Evolutionary conservation across 2,888 invertebrate genomes (phyloP).

Genomic region (Troides oblongomaculatus): DNA sequence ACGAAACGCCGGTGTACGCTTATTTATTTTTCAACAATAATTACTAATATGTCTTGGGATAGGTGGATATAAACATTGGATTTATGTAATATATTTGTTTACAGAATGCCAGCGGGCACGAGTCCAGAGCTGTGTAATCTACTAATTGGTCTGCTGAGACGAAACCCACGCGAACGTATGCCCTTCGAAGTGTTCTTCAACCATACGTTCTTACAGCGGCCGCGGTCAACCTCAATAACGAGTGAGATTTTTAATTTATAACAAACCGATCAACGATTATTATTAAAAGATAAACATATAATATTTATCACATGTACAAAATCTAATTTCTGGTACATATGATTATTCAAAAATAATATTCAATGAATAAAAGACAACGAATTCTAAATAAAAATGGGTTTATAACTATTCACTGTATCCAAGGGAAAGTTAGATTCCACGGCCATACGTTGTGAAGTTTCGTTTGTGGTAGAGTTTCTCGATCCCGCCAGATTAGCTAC

Average conservation of each 20-base stretch:
- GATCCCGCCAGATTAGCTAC: too few species aligned
- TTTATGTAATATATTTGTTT: slow-evolving; percentile 38
- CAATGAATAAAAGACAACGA: background rate
- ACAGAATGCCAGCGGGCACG: slow-evolving; percentile 95
- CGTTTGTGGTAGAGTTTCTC: too few species aligned
- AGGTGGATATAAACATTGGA: background rate
- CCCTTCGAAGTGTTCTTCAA: slow-evolving; percentile 97
- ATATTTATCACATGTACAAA: background rate
- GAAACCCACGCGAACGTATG: slow-evolving; percentile 97
- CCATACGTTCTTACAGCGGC: slow-evolving; percentile 92
- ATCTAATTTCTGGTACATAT: background rate
- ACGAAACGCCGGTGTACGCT: too few species aligned
- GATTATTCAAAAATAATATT: background rate
- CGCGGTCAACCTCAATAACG: slow-evolving; percentile 75
- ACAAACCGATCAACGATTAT: background rate
- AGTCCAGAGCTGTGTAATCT: slow-evolving; percentile 94
- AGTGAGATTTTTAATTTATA: slow-evolving; percentile 49
- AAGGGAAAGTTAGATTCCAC: too few species aligned
- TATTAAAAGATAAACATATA: slow-evolving; percentile 3
- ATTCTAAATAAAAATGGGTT: too few species aligned
- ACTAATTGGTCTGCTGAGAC: slow-evolving; percentile 90
- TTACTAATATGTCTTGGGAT: background rate
- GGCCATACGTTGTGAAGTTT: too few species aligned
- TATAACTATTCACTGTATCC: too few species aligned
- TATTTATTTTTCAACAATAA: background rate